These are phyloP conservation scores for Cardinalis cardinalis DNA, from an alignment of 2,113 vertebrate genomes.

Conservation along the genomic window DNA sequence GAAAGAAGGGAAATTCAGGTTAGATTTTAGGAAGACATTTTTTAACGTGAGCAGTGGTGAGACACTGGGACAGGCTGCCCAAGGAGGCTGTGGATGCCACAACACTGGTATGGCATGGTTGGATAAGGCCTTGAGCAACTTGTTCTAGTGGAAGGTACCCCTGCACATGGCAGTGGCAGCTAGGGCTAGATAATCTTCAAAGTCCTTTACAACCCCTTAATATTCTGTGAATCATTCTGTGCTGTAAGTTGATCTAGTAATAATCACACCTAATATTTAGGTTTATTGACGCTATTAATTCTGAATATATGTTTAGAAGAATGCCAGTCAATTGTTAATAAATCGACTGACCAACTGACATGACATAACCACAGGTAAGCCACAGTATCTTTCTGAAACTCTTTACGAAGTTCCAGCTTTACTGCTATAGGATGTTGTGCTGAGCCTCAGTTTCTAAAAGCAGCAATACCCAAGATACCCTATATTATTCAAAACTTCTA, in stretches of 20 bases:
- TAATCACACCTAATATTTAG: not conserved
- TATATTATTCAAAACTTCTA: not conserved
- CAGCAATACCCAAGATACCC: not conserved
- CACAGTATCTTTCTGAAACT: not conserved
- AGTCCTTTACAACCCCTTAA: not conserved
- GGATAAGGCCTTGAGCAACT: not conserved
- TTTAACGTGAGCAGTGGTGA: not conserved
- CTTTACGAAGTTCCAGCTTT: not conserved
- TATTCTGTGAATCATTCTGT: not conserved
- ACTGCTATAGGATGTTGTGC: not conserved
- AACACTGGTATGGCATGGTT: not conserved
- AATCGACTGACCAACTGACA: not conserved
- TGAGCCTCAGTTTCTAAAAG: not conserved
- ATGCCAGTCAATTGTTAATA: not conserved
- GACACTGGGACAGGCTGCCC: not conserved
- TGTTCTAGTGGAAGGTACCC: not conserved
- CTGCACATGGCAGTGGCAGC: not conserved
- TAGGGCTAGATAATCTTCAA: not conserved
- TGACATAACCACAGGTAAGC: not conserved
- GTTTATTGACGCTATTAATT: not conserved
- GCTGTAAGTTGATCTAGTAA: not conserved
- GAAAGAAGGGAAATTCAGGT: not conserved
- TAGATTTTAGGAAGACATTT: not conserved
- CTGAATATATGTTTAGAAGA: not conserved
- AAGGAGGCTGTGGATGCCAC: fast-evolving